Evolutionary conservation across 2,888 invertebrate species (phyloP), one percentile per base, ranked within the genome.

Genomic region (Amitus sp.): DNA sequence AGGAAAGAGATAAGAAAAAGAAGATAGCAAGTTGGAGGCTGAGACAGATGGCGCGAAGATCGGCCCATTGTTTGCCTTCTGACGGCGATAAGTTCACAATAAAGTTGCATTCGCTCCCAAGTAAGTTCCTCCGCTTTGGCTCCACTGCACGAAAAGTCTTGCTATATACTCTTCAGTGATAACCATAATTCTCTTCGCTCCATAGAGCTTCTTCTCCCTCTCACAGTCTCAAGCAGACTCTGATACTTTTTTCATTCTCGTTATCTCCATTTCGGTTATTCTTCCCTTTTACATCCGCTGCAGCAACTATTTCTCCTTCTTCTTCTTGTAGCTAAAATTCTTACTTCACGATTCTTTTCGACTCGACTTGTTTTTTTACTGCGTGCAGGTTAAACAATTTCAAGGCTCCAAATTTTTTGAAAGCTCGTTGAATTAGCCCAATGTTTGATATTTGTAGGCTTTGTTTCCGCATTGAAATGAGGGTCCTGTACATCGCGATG

Each of bases 61-160:
- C 73, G 67, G 67, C 65, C 77, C 77, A 79, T 79, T 79, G 79
- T 79, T 78, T 75, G 72, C 74, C 69, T 74, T 70, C 72, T 77
- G 78, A 77, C 78, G 78, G 77, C 78, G 79, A 79, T 79, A 79
- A 78, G 77, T 79, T 79, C 73, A 77, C 78, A 79, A 79, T 79
- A 79, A 79, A 79, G 79, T 79, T 79, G 78, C 78, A 78, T 77
- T 78, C 76, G 76, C 77, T 77, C 72, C 73, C 73, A 75, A 76
- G 75, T 74, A 72, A 73, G 71, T 69, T 68, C 64, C 67, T 69
- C n/a, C n/a, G 55, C 65, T 70, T 54, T 52, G 48, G 47, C 62
- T 53, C 48, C 56, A 48, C 59, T 47, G 57, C 62, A 55, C 45
- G 66, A 59, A 62, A 67, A 60, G 65, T 62, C 66, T 69, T 69